phyloP scores from a whole-genome alignment of 2,113 vertebrate species.

The Nematolebias whitei region DNA sequence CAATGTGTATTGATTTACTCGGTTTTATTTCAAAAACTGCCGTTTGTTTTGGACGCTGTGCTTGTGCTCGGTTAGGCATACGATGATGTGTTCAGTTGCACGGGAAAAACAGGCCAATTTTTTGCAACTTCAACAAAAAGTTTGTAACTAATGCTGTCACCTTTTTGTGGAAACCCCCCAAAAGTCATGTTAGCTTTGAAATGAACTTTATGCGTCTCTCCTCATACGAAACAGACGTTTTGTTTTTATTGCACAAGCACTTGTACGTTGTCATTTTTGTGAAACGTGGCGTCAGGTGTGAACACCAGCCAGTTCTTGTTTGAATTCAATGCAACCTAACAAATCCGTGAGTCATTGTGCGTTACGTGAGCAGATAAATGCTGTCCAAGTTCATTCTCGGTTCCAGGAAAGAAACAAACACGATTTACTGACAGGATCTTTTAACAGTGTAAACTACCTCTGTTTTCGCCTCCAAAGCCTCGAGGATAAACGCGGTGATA shows the following conservation, averaged over 20 bases:
- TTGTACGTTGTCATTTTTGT: slow-evolving; percentile 21
- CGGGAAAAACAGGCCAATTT: no score
- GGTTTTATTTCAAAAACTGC: background rate
- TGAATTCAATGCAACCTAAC: slow-evolving; percentile 18
- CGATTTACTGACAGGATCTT: slow-evolving; percentile 25
- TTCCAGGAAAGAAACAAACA: slow-evolving; percentile 12
- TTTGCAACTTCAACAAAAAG: background rate
- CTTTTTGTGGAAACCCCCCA: no score
- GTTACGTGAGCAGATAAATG: slow-evolving; percentile 31
- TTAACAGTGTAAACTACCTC: slow-evolving; percentile 68
- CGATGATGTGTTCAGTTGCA: background rate
- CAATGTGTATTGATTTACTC: background rate
- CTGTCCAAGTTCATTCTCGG: slow-evolving; percentile 15
- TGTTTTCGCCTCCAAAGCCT: slow-evolving; percentile 47
- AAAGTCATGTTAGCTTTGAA: background rate
- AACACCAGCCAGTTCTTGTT: slow-evolving; percentile 3
- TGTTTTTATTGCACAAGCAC: slow-evolving; percentile 45
- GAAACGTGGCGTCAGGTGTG: slow-evolving; percentile 8
- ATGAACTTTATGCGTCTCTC: background rate
- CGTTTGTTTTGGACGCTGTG: background rate
- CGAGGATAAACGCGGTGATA: slow-evolving; percentile 48
- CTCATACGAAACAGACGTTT: background rate
- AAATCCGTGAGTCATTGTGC: slow-evolving; percentile 10
- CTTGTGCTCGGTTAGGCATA: background rate
- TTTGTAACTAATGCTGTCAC: background rate